phyloP scores from a whole-genome alignment of 1,140 invertebrate species.

The Drosophila sp. region DNA sequence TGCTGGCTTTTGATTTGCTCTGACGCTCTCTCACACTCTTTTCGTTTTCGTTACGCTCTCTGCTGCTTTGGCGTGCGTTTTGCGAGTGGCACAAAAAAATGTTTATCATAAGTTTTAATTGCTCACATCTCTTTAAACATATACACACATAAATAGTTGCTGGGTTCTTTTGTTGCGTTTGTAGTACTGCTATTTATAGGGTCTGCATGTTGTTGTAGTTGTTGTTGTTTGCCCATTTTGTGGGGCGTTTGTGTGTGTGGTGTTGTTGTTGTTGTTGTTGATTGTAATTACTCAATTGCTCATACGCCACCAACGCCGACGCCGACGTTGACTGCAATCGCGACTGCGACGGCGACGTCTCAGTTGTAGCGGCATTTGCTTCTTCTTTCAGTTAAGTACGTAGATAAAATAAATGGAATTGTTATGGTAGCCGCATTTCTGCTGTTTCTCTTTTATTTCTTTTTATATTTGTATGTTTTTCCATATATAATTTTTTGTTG shows the following conservation, averaged over 20 bases:
- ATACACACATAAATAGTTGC: slow-evolving; percentile 27
- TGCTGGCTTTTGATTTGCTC: slow-evolving; percentile 5
- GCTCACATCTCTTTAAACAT: slow-evolving; percentile 69
- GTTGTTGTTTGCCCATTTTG: slow-evolving; percentile 46
- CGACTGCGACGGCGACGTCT: slow-evolving; percentile 11
- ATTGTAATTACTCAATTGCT: slow-evolving; percentile 81
- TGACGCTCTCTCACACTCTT: slow-evolving; percentile 20
- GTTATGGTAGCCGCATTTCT: slow-evolving; percentile 64
- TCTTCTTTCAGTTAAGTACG: slow-evolving; percentile 57
- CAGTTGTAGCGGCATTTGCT: slow-evolving; percentile 42
- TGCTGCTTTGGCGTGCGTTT: slow-evolving; percentile 42
- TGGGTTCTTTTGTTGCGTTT: slow-evolving; percentile 46
- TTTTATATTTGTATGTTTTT: slow-evolving; percentile 39
- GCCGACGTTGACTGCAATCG: background rate
- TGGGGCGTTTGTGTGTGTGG: slow-evolving; percentile 34
- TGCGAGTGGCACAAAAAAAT: slow-evolving; percentile 36
- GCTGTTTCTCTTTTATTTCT: slow-evolving; percentile 43
- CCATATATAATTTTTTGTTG: slow-evolving; percentile 15
- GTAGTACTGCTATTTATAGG: slow-evolving; percentile 44
- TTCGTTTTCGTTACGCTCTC: slow-evolving; percentile 30
- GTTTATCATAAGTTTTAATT: slow-evolving; percentile 81
- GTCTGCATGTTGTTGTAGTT: slow-evolving; percentile 33
- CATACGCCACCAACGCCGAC: slow-evolving; percentile 61
- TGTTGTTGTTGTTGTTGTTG: slow-evolving; percentile 39
- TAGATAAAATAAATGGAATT: slow-evolving; percentile 79